phyloP scores from a whole-genome alignment of 2,113 vertebrate species.

The Dendrocopos noguchii region DNA sequence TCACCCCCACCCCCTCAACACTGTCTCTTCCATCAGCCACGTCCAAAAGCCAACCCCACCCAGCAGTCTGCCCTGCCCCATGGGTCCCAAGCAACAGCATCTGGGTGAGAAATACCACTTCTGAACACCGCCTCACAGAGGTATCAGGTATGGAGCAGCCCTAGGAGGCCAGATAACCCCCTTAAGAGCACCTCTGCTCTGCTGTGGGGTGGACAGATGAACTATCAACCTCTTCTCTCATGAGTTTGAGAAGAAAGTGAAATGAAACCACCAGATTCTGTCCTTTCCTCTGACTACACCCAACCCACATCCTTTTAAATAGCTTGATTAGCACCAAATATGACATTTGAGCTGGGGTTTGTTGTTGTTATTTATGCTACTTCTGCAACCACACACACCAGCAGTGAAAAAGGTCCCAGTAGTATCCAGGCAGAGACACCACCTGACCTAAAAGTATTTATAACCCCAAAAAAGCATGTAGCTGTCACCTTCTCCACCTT shows the following conservation, averaged over 20 bases:
- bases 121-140: neutral
- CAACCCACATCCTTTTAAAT: conserved; percentile 58
- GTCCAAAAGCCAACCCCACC: neutral
- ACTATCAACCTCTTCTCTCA: neutral
- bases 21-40: fast-evolving
- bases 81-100: fast-evolving
- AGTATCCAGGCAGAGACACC: neutral
- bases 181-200: neutral
- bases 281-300: conserved; percentile 24
- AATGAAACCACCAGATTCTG: neutral
- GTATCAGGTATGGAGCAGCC: neutral
- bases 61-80: neutral
- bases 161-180: neutral
- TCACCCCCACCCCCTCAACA: neutral
- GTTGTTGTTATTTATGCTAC: neutral
- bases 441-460: neutral
- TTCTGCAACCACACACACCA: fast-evolving
- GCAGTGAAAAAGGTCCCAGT: neutral
- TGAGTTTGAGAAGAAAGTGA: neutral
- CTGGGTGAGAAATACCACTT: neutral
- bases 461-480: neutral
- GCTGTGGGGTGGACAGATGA: neutral
- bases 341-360: neutral
- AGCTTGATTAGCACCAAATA: conserved; percentile 20
- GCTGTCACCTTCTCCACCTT: neutral